A percentile compares a stretch with the other conserved stretches of the same genome.
These are phyloP conservation scores for Pectinophora gossypiella DNA, from an alignment of 1,140 invertebrate genomes.

Conservation along the genomic window DNA sequence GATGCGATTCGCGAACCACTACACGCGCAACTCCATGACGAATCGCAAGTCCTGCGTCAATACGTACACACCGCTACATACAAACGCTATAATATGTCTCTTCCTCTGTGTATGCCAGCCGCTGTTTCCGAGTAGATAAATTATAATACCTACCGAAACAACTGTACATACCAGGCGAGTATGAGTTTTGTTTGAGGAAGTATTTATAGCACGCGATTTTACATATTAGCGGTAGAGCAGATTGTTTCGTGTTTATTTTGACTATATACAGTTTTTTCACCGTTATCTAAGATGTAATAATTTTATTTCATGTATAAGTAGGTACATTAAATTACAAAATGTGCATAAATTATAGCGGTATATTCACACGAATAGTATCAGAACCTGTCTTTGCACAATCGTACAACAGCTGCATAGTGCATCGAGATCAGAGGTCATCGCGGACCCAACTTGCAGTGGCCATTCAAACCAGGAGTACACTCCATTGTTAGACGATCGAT, in stretches of 20 bases:
- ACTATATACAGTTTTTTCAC: no score
- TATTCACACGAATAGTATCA: conserved; percentile 24
- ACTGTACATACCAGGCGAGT: no score
- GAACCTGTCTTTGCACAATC: conserved; percentile 43
- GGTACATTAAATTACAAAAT: not conserved
- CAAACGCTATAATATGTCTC: conserved; percentile 14
- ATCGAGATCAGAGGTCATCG: conserved; percentile 43
- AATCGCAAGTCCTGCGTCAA: conserved; percentile 54
- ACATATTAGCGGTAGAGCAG: no score
- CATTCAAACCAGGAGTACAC: no score
- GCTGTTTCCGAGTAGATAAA: no score
- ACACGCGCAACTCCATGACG: conserved; percentile 40
- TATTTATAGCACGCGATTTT: no score
- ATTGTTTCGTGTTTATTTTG: no score
- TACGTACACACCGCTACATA: conserved; percentile 23
- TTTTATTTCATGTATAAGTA: no score
- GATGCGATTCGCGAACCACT: conserved; percentile 65
- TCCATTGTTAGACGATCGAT: no score
- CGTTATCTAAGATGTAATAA: no score
- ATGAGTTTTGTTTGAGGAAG: no score
- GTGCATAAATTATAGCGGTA: conserved; percentile 17
- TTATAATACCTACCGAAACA: no score
- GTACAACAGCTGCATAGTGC: conserved; percentile 34
- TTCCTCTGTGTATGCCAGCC: conserved; percentile 14
- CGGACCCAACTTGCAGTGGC: conserved; percentile 5